phyloP scores from a whole-genome alignment of 1,140 invertebrate species.

The Cydia fagiglandana region DNA sequence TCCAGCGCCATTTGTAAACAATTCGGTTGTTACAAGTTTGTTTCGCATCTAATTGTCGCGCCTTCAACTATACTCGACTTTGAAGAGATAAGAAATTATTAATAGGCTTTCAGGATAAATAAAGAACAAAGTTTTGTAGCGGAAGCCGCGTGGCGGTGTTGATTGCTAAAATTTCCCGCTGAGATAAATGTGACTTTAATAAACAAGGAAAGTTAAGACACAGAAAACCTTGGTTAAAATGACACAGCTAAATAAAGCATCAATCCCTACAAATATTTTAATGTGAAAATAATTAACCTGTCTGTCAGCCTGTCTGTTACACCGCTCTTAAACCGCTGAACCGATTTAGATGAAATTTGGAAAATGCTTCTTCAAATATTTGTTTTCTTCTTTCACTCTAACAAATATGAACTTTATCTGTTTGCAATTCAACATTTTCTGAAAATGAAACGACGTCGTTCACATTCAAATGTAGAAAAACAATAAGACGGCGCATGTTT shows the following conservation, averaged over 20 bases:
- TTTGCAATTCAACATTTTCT: neutral
- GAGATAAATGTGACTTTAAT: conserved; percentile 9
- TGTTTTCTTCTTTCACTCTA: too few relatives aligned
- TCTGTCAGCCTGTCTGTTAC: too few relatives aligned
- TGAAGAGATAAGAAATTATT: conserved; percentile 27
- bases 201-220: neutral
- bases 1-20: conserved; percentile 7
- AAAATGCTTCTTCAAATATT: too few relatives aligned
- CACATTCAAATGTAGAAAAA: neutral
- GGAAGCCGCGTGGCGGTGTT: neutral
- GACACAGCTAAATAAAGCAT: too few relatives aligned
- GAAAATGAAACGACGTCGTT: neutral
- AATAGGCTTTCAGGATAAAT: conserved; percentile 20
- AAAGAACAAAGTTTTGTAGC: conserved; percentile 7
- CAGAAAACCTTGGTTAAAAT: neutral
- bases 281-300: too few relatives aligned
- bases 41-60: neutral
- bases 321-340: too few relatives aligned
- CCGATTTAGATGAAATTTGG: too few relatives aligned
- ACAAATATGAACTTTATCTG: too few relatives aligned
- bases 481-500: neutral
- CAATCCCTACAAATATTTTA: too few relatives aligned
- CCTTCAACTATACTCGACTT: conserved; percentile 19
- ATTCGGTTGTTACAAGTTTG: conserved; percentile 9
- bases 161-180: neutral